Evolutionary conservation across 2,888 invertebrate species (phyloP).

Genomic region (Orthosia cruda): DNA sequence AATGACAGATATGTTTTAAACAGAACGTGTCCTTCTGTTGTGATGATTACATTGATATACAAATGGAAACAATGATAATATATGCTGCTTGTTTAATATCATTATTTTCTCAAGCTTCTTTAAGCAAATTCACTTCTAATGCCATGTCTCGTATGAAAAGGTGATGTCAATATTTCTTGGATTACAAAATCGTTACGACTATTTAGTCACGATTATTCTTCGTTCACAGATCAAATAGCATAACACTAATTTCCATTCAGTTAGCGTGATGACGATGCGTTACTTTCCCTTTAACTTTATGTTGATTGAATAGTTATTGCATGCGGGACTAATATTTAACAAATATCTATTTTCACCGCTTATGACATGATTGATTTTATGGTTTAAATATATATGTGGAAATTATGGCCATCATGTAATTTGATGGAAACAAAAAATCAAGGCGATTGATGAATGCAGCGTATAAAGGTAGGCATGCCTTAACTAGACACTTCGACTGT

Average conservation of each 20-base stretch:
- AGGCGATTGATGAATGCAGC: not conserved
- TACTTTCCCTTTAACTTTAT: constrained; percentile 63
- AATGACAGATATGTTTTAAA: constrained; percentile 5
- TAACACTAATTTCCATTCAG: constrained; percentile 68
- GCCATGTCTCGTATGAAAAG: constrained; percentile 29
- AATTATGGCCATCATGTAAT: not conserved
- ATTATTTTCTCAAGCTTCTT: constrained; percentile 5
- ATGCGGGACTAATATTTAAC: constrained; percentile 40
- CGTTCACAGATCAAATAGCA: constrained; percentile 66
- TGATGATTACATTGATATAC: not conserved
- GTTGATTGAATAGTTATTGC: constrained; percentile 38
- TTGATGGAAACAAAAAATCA: not conserved
- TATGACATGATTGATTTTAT: constrained; percentile 13
- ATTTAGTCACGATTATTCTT: constrained; percentile 70
- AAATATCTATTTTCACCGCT: constrained; percentile 34
- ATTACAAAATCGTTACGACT: constrained; percentile 69
- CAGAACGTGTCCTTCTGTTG: constrained; percentile 1
- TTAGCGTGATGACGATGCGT: constrained; percentile 69
- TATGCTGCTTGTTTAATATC: constrained; percentile 4
- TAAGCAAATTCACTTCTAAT: not conserved
- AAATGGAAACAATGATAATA: too few species aligned
- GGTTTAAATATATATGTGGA: not conserved
- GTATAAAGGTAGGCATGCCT: not conserved
- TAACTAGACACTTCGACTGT: not conserved
- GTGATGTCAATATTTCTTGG: constrained; percentile 56